Evolutionary conservation across 2,113 vertebrate species (phyloP).

Genomic region (Plecotus auritus): DNA sequence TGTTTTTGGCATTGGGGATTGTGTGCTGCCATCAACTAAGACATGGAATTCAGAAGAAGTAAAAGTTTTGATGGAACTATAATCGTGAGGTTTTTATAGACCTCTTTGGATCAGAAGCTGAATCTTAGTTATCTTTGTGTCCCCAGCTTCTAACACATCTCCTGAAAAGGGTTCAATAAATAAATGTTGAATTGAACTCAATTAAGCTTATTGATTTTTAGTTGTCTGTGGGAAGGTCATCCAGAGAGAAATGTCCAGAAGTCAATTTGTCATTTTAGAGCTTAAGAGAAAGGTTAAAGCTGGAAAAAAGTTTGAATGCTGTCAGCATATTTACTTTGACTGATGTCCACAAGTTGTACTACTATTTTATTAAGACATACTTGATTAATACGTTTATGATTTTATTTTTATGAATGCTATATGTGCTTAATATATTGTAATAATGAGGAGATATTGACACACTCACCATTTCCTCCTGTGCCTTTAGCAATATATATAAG

Average conservation of each 20-base stretch:
- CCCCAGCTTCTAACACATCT: neutral
- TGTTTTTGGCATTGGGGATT: neutral
- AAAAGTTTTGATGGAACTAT: neutral
- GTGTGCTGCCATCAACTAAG: neutral
- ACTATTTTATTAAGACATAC: neutral
- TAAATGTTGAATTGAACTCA: constrained; percentile 54
- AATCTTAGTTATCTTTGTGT: neutral
- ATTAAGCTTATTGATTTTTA: constrained; percentile 49
- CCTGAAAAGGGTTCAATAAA: constrained; percentile 43
- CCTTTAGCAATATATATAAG: neutral
- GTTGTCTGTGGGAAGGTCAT: constrained; percentile 52
- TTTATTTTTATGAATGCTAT: neutral
- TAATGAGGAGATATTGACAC: neutral
- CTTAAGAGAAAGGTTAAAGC: constrained; percentile 34
- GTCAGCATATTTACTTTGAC: neutral
- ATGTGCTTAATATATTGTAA: neutral
- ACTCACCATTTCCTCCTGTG: neutral
- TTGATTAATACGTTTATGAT: neutral
- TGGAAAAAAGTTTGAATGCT: neutral
- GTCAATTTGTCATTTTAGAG: constrained; percentile 51
- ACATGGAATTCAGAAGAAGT: neutral
- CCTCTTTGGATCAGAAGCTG: neutral
- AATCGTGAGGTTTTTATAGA: neutral
- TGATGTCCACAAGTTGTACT: neutral
- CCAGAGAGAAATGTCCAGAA: constrained; percentile 47